Base-by-base conservation (phyloP, 2,888 invertebrate species). In the Ashinkailepas kermadecensis region DNA sequence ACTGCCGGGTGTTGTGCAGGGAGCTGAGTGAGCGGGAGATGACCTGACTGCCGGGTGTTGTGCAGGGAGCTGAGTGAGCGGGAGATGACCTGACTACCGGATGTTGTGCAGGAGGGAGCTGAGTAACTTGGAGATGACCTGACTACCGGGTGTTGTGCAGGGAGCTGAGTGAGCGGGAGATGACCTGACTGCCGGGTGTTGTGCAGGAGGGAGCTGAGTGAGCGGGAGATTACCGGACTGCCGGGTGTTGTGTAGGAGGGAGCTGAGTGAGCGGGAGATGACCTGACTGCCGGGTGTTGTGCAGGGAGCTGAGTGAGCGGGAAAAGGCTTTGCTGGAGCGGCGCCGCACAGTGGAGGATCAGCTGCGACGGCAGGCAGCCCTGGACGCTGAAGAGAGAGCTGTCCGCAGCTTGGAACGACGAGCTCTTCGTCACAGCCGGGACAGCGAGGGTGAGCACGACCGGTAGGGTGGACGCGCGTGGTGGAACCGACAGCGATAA, bases 391-490 rank as follows among this genome's bases (percentile, higher is more conserved):
- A 74, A 54, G 74, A 74, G 54, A 13, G 74, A 8, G 54, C 54
- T 18, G 74, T 74, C 13, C 74, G 74, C 74, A 54, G 74, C 18
- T 54, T 74, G 74, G 74, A 74, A 54, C 74, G 67, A 13, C 67
- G 74, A 1, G 74, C 74, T 1, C 74, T 74, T 18, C 74, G 74
- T 13, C 74, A 54, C 54, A 15, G 74, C 13, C 54, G 11, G 6
- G 39, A 39, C 74, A 15, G 21, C 1, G 54, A 74, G 18, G 74
- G 70, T 70, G 23, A 11, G 39, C 39, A 39, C 39, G 39, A 39
- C 39, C 39, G 39, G 39, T 39, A 39, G 39, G 39, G 39, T 39
- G 39, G 39, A 39, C 39, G 39, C 39, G 39, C 39, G 39, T 39
- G 39, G 39, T 39, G 39, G 39, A 39, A 4, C 39, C 39, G 39